Base-by-base conservation (phyloP, 2,888 invertebrate genomes). In the Corbicula japonica region DNA sequence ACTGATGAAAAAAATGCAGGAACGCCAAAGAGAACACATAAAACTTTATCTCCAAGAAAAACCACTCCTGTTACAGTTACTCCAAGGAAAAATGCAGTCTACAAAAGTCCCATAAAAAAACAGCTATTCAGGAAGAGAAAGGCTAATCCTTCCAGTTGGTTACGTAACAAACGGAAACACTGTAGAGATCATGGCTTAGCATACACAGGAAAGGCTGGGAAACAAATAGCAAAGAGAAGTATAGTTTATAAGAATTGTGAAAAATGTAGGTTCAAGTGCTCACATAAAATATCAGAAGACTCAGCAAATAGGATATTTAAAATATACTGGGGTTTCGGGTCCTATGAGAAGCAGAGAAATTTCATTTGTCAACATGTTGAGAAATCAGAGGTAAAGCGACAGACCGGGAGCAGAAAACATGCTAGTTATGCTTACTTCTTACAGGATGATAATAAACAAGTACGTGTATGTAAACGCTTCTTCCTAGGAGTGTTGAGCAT, bases 211-310 rank as follows among this genome's bases (percentile, higher is more conserved):
- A 30, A 56, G 28, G 15, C 15, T 15, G 32, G 56, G 23, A 52
- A 15, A 52, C 26, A 15, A 15, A 23, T 52, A 18, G 18, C 32
- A n/a, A 10, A 8, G 2, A 71, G 30, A 62, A 8, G n/a, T 0
- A 10, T 62, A 1, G 52, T 41, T 44, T 48, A 58, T 50, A 30
- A 46, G 2, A 46, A 61, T 48, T 73, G 65, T 41, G n/a, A 56
- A 30, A 62, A 63, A 52, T 72, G 72, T 52, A 2, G 65, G 3
- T 73, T 56, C 32, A 73, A 73, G 65, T 65, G 73, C 35, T 8
- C 28, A n/a, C 54, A 62, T 8, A 72, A 72, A 26, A 35, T 73
- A 44, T 46, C 58, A 8, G 54, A 41, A 15, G 63, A 54, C 23
- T 30, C 62, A 26, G 38, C 54, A 21, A 34, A 73, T 34, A 2